Percentiles rank a stretch among this genome's conserved stretches.
phyloP scores from a whole-genome alignment of 2,888 invertebrate species.

The Coronaproctus castanopsis region DNA sequence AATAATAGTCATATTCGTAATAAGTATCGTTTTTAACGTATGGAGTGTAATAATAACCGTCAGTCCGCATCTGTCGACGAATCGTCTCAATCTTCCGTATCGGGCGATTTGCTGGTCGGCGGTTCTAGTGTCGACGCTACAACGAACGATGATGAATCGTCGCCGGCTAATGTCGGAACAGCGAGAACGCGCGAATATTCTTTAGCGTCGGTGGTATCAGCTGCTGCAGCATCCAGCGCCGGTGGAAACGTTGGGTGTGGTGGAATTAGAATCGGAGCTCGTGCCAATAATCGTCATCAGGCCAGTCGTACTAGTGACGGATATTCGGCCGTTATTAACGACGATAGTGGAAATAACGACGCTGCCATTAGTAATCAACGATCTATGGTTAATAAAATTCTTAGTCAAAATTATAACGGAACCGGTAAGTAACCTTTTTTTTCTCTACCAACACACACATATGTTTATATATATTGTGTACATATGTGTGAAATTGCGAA shows the following conservation, averaged over 20 bases:
- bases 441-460: neutral
- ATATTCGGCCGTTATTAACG: neutral
- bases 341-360: conserved; percentile 5
- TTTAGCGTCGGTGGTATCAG: neutral
- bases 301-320: neutral
- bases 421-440: conserved; percentile 4
- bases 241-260: too few species aligned
- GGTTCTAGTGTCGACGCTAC: too few species aligned
- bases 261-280: too few species aligned
- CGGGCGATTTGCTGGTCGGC: too few species aligned
- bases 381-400: neutral
- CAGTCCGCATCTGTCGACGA: too few species aligned
- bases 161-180: neutral
- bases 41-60: too few species aligned
- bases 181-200: neutral
- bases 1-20: too few species aligned
- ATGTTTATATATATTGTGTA: neutral
- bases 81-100: too few species aligned
- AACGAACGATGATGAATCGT: too few species aligned
- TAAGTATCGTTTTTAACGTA: too few species aligned
- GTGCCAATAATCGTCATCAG: neutral
- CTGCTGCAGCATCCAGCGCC: too few species aligned
- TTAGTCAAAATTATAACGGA: conserved; percentile 10
- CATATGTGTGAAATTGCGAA: too few species aligned
- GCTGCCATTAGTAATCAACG: neutral